These are phyloP conservation scores for Rambutsinella grinnellia DNA, from an alignment of 2,888 invertebrate genomes.

Conservation along the genomic window DNA sequence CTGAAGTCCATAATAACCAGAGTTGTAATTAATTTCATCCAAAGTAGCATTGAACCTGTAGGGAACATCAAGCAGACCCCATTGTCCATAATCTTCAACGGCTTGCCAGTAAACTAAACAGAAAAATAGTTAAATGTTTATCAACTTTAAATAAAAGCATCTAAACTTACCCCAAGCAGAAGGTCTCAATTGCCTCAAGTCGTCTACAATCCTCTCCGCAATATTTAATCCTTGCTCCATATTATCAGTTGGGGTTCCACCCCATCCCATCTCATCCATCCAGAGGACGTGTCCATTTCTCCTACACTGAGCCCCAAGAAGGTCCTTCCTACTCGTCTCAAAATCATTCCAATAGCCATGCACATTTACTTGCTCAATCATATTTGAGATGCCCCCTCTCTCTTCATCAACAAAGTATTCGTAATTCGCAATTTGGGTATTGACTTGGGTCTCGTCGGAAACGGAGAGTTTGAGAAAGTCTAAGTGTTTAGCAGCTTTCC, in stretches of 20 bases:
- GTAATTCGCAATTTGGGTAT: slow-evolving; percentile 55
- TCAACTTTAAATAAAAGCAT: background rate
- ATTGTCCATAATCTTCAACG: slow-evolving; percentile 58
- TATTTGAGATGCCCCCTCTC: slow-evolving; percentile 31
- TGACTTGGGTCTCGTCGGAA: slow-evolving; percentile 64
- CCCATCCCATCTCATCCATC: slow-evolving; percentile 67
- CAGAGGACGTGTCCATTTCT: slow-evolving; percentile 60
- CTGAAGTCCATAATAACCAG: slow-evolving; percentile 61
- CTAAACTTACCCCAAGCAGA: slow-evolving; percentile 64
- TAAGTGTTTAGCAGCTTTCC: slow-evolving; percentile 38
- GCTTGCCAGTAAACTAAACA: slow-evolving; percentile 64
- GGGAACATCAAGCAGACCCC: slow-evolving; percentile 62
- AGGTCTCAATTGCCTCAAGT: slow-evolving; percentile 57
- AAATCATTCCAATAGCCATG: slow-evolving; percentile 64
- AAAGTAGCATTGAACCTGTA: slow-evolving; percentile 46
- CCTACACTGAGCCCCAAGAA: slow-evolving; percentile 33
- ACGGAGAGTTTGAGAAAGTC: slow-evolving; percentile 39
- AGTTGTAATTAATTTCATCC: slow-evolving; percentile 54
- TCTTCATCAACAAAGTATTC: slow-evolving; percentile 49
- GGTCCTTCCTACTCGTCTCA: slow-evolving; percentile 50
- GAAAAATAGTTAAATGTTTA: background rate
- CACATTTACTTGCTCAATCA: slow-evolving; percentile 60
- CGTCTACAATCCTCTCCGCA: slow-evolving; percentile 57
- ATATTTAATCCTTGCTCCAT: slow-evolving; percentile 62
- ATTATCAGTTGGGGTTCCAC: slow-evolving; percentile 42